Evolutionary conservation across 2,113 vertebrate genomes (phyloP).

Genomic region (Rostratula benghalensis): DNA sequence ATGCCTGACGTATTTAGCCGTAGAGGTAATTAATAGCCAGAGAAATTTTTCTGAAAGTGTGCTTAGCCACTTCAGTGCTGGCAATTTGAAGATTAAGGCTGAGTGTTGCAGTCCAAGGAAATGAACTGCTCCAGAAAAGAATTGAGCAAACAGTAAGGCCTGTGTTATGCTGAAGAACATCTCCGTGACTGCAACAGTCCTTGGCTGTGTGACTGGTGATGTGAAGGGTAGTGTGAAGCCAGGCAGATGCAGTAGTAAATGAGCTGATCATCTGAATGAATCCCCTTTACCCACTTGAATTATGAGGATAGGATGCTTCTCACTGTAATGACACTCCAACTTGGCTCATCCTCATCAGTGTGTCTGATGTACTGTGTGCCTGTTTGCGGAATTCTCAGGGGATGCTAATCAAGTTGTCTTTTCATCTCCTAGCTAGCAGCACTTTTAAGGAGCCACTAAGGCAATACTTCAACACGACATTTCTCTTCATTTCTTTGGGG

Average conservation of each 20-base stretch:
- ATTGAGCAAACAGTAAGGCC: not conserved
- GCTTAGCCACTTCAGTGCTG: not conserved
- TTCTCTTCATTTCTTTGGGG: not conserved
- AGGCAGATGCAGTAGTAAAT: not conserved
- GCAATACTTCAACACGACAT: not conserved
- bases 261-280: not conserved
- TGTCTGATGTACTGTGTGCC: not conserved
- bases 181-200: not conserved
- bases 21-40: not conserved
- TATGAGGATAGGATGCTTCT: conserved; percentile 17
- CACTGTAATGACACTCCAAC: not conserved
- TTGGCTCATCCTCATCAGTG: not conserved
- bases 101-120: not conserved
- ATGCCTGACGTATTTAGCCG: not conserved
- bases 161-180: not conserved
- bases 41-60: not conserved
- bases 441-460: not conserved
- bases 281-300: conserved; percentile 14
- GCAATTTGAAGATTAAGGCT: not conserved
- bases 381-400: not conserved
- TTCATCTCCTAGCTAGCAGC: not conserved
- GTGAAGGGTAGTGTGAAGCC: not conserved
- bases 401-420: conserved; percentile 18
- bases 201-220: accelerated
- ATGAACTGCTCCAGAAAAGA: not conserved